phyloP scores from a whole-genome alignment of 2,888 invertebrate genomes.

The Sminthurinus aureus region DNA sequence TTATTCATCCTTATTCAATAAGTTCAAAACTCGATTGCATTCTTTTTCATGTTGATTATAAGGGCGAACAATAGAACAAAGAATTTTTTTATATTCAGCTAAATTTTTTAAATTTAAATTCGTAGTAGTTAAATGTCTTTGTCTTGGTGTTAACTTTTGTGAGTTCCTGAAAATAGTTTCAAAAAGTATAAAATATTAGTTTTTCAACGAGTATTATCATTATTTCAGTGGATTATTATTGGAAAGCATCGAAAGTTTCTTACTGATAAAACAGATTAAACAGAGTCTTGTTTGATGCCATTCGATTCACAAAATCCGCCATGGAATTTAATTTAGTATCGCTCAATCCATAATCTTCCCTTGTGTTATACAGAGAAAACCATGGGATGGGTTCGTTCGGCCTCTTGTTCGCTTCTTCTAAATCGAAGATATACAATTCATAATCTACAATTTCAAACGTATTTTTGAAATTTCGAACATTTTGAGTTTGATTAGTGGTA shows the following conservation, averaged over 20 bases:
- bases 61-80: slow-evolving; percentile 12
- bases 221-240: not conserved
- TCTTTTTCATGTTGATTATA: slow-evolving; percentile 32
- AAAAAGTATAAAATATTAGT: not conserved
- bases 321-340: slow-evolving; percentile 54
- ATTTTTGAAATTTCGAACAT: no score
- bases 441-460: slow-evolving; percentile 63
- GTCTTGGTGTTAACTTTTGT: not conserved
- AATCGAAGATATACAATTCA: slow-evolving; percentile 64
- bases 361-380: slow-evolving; percentile 64
- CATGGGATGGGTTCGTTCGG: slow-evolving; percentile 61
- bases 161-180: not conserved
- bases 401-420: slow-evolving; percentile 62
- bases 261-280: slow-evolving; percentile 21
- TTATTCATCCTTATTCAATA: no score
- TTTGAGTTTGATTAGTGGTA: no score
- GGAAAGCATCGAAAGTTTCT: no score
- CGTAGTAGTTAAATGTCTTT: not conserved
- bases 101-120: not conserved
- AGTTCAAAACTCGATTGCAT: no score
- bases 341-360: slow-evolving; percentile 62
- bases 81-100: slow-evolving; percentile 6
- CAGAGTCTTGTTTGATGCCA: slow-evolving; percentile 5
- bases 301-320: not conserved
- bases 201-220: not conserved